These are phyloP conservation scores for Cyphomyrus discorhynchus DNA, from an alignment of 2,113 vertebrate genomes.

Conservation along the genomic window DNA sequence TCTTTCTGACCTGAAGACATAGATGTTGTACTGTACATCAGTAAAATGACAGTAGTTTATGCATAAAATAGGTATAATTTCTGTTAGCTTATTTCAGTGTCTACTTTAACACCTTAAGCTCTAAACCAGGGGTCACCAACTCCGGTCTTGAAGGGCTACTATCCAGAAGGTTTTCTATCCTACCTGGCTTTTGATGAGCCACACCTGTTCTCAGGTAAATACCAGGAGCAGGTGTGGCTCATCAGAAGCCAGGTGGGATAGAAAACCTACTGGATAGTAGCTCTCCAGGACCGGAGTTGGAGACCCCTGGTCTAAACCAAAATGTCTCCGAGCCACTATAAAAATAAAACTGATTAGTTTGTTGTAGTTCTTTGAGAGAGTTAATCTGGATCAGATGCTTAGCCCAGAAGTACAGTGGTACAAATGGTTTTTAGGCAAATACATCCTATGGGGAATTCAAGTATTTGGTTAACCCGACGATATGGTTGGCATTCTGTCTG, in stretches of 20 bases:
- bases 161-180: no score
- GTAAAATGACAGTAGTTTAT: not conserved
- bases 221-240: no score
- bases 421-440: not conserved
- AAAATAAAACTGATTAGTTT: not conserved
- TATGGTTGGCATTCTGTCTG: not conserved
- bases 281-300: no score
- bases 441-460: not conserved
- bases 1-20: not conserved
- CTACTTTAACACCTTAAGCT: not conserved
- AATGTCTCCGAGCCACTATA: not conserved
- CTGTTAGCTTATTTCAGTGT: not conserved
- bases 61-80: not conserved
- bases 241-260: no score
- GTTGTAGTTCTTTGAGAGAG: not conserved
- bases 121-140: not conserved
- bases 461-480: not conserved
- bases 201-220: no score
- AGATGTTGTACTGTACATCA: not conserved
- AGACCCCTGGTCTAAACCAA: not conserved
- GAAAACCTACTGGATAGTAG: no score
- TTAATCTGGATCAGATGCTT: not conserved
- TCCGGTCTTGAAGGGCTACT: no score
- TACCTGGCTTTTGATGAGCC: no score
- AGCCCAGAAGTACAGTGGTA: not conserved